A percentile compares a stretch with the other conserved stretches of the same genome.
phyloP scores from a whole-genome alignment of 2,797 vertebrate species.

The Pelochelys cantorii region DNA sequence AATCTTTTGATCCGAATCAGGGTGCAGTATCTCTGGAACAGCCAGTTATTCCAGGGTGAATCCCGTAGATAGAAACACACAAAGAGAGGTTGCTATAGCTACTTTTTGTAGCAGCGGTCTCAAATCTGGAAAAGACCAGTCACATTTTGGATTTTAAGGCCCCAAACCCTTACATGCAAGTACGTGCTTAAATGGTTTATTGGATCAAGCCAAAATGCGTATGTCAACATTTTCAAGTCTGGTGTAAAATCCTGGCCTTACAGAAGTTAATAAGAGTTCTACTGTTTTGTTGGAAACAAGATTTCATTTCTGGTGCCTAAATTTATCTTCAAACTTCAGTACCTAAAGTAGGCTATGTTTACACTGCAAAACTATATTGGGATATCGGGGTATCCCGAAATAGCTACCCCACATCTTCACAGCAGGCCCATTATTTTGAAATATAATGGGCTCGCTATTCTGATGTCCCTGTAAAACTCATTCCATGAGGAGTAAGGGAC shows the following conservation, averaged over 20 bases:
- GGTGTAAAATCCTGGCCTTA: not conserved
- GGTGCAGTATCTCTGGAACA: not conserved
- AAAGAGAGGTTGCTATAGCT: accelerated
- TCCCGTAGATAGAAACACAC: not conserved
- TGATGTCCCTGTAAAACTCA: no score
- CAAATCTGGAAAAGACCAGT: not conserved
- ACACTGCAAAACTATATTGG: no score
- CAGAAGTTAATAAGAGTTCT: not conserved
- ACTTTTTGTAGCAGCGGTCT: not conserved
- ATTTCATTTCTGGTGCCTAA: not conserved
- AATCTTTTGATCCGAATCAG: not conserved
- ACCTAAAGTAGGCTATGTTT: no score
- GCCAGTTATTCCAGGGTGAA: not conserved
- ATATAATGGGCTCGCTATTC: no score
- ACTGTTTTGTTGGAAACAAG: not conserved
- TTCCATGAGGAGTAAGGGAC: no score
- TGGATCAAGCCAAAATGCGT: no score
- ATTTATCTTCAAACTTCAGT: not conserved
- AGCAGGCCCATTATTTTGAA: no score
- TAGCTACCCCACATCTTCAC: no score
- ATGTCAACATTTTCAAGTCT: not conserved
- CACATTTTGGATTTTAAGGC: no score
- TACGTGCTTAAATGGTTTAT: no score
- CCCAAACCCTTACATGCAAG: no score
- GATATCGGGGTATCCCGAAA: no score